These are phyloP conservation scores for Pipistrellus nathusii DNA, from an alignment of 2,797 vertebrate genomes.

Conservation along the genomic window DNA sequence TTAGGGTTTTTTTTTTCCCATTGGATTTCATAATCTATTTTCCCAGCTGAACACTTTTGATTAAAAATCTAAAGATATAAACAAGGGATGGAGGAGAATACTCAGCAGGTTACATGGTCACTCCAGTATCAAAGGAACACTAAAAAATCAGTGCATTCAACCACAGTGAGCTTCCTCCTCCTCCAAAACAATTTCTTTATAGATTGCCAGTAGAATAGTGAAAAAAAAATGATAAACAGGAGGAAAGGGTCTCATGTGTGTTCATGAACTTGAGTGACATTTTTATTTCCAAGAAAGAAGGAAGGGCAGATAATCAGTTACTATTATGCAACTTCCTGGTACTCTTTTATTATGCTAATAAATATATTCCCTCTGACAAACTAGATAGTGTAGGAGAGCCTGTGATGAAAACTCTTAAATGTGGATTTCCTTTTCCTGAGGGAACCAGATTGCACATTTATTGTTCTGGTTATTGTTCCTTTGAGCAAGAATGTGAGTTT, in stretches of 20 bases:
- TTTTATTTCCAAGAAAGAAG: conserved; percentile 69
- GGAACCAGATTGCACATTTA: conserved; percentile 55
- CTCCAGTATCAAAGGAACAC: neutral
- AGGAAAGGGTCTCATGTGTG: conserved; percentile 17
- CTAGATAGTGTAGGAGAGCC: conserved; percentile 45
- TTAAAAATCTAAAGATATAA: neutral
- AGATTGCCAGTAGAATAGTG: neutral
- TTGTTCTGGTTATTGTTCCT: conserved; percentile 51
- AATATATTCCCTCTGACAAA: conserved; percentile 63
- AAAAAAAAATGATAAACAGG: neutral
- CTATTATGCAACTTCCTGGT: conserved; percentile 64
- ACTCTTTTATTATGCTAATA: conserved; percentile 67
- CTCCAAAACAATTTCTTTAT: neutral
- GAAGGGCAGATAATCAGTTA: conserved; percentile 61
- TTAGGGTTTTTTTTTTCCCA: neutral
- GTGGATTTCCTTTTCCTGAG: conserved; percentile 61
- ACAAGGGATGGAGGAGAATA: neutral
- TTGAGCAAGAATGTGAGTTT: conserved; percentile 62
- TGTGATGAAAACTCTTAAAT: conserved; percentile 70
- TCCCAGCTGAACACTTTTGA: neutral
- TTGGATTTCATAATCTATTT: neutral
- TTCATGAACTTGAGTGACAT: conserved; percentile 60
- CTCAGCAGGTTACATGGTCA: neutral
- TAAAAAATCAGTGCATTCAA: neutral
- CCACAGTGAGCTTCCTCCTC: neutral